These are phyloP conservation scores for Agrochola circellaris DNA, from an alignment of 2,888 invertebrate species.

Conservation along the genomic window DNA sequence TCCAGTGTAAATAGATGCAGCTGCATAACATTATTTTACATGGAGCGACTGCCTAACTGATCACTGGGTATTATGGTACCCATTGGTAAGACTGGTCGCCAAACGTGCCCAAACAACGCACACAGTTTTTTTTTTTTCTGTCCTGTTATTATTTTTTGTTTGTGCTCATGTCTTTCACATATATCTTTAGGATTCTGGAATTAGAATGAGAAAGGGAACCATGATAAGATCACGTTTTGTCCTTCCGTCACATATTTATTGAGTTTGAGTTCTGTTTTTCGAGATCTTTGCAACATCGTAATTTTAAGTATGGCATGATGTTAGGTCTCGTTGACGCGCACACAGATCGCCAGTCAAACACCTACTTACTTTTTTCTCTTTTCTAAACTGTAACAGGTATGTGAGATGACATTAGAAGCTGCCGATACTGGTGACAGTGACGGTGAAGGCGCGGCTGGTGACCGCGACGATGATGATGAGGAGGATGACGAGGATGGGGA, in stretches of 20 bases:
- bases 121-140: neutral
- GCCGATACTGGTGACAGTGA: conserved; percentile 88
- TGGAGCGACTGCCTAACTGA: neutral
- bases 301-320: neutral
- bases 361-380: no score
- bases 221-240: no score
- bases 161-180: neutral
- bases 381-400: conserved; percentile 70
- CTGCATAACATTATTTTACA: neutral
- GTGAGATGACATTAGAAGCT: conserved; percentile 97
- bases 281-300: no score
- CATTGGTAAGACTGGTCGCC: neutral
- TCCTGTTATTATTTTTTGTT: neutral
- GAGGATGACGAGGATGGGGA: conserved; percentile 97
- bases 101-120: neutral
- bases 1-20: neutral
- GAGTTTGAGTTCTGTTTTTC: no score
- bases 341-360: no score
- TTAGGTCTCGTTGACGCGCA: no score
- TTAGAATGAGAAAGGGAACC: no score
- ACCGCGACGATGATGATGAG: conserved; percentile 92
- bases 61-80: no score
- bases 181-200: no score
- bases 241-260: no score
- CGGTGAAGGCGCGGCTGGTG: conserved; percentile 82